Evolutionary conservation across 1,140 invertebrate species (phyloP), one percentile per base, ranked within the genome.

Genomic region (Colletes latitarsis): DNA sequence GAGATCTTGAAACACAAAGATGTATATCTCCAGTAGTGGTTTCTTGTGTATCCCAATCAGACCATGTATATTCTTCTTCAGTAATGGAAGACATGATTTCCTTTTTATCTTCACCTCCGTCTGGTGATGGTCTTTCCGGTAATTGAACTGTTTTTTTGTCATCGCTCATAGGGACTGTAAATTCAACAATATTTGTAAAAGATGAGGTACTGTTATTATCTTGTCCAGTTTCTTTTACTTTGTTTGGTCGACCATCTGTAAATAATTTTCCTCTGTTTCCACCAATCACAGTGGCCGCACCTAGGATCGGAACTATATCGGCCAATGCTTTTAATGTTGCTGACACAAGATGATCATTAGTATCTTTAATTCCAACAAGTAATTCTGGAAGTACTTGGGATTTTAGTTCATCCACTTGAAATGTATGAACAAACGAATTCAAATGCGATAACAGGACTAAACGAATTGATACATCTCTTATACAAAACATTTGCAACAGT

Each of bases 341-440:
- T 41, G 96, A 95, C 1, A 98, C 97, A 63, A 98, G 91, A 53
- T 94, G 93, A 89, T 98, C 96, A 90, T 97, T 96, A 0, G 95
- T 96, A 84, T 98, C 97, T 91, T 96, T 96, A 82, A 98, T 96
- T 5, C 97, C 97, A 19, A 97, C 94, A 10, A 97, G 93, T n/a
- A 98, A 90, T 95, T 97, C 96, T 21, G 97, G 97, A 85, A 97
- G 92, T 83, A 97, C 95, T 60, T 95, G 94, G 41, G 92, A 92
- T 39, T 95, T 94, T 0, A 97, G 88, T 89, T 97, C 96, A 46
- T 96, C 95, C 77, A 95, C 94, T 78, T 95, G 95, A 88, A 97
- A 96, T 19, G 95, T 94, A 82, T 94, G 92, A 58, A 97, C 94
- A 90, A 95, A 97, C 49, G 95, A 95, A 73, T 94, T 94, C 88